Evolutionary conservation across 2,797 vertebrate genomes (phyloP), one percentile per base, ranked within the genome.

Genomic region (Sibirionetta formosa): DNA sequence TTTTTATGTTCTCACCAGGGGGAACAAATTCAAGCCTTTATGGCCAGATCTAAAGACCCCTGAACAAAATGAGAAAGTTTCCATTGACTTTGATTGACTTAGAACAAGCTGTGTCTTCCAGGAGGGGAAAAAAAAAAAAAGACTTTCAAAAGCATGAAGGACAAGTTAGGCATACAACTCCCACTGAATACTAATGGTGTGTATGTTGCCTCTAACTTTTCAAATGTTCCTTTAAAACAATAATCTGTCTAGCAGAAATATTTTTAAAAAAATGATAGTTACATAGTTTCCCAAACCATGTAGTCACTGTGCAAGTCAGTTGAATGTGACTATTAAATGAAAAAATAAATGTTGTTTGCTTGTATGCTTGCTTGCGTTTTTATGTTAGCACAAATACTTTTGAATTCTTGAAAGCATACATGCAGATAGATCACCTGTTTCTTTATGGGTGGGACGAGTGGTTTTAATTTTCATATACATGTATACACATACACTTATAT

Each of bases 21-120:
- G 42, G 18, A 90, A 80, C 4, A 83, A 64, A 83, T 31, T 86
- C 13, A 78, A 31, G 1, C 1, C 5, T 38, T 76, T 63, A 61
- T 2, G 1, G 8, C 4, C 48, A 70, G 27, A 48, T 73, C 18
- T 79, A 70, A 92, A 73, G 4, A n/a, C 1, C 5, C 6, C 9
- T 80, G 31, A 92, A 66, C 7, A 5, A 87, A 82, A 66, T 22
- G 15, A 73, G 44, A 83, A 91, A 48, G 4, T 68, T 81, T 50
- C 2, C 3, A 24, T 17, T 44, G n/a, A 36, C 11, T 87, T 54
- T 44, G 18, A 60, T 64, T 68, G 80, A 15, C 22, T 77, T 66
- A 53, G 38, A 84, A 81, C 0, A 2, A 33, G n/a, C 65, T 48
- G 20, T 27, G 16, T n/a, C 23, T 73, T 22, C 8, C 9, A 17